Evolutionary conservation across 1,140 invertebrate genomes (phyloP).

Genomic region (Ceratitis capitata): DNA sequence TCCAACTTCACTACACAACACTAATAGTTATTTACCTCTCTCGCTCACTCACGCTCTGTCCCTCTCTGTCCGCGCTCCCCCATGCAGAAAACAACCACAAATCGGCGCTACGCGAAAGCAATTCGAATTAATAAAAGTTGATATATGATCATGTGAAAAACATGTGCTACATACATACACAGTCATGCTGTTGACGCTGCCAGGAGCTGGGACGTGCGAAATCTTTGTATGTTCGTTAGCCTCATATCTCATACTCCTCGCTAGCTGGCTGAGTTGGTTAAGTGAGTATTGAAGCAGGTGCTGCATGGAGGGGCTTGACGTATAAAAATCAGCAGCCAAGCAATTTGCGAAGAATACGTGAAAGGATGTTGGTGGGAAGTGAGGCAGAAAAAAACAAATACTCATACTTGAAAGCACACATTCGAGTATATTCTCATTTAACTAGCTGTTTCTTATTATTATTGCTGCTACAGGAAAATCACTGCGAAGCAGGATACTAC

Average conservation of each 20-base stretch:
- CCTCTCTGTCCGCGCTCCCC: too few species aligned
- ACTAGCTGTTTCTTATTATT: background rate
- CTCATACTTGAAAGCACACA: background rate
- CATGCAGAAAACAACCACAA: background rate
- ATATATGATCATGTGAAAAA: slow-evolving; percentile 34
- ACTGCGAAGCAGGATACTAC: background rate
- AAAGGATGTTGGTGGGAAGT: background rate
- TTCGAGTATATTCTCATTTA: background rate
- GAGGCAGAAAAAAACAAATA: background rate
- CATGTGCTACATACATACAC: background rate
- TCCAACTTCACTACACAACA: background rate
- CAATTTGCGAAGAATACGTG: background rate
- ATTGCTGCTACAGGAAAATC: background rate
- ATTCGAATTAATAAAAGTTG: slow-evolving; percentile 35
- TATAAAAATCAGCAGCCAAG: slow-evolving; percentile 19
- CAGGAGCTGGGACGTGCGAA: background rate
- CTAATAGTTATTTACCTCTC: background rate
- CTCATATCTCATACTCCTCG: background rate
- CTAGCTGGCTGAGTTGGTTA: background rate
- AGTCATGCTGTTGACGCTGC: background rate
- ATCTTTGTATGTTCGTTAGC: background rate
- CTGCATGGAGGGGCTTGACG: background rate
- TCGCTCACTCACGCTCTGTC: too few species aligned
- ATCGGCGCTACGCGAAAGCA: slow-evolving; percentile 20
- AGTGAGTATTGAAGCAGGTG: background rate